phyloP scores from a whole-genome alignment of 2,888 invertebrate genomes.

The Microctonus hyperodae region DNA sequence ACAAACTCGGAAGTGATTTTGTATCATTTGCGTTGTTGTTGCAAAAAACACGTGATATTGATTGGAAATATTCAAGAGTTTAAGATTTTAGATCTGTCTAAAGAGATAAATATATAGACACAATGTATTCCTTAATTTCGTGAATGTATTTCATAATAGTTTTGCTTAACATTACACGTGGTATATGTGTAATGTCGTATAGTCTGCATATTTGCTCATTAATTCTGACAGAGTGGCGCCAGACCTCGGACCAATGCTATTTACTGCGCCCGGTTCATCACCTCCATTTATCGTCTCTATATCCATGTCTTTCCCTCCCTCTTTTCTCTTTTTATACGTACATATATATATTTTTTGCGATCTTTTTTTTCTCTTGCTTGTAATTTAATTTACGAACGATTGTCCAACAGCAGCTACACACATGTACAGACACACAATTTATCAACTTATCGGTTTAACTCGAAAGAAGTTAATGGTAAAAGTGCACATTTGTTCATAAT shows the following conservation, averaged over 20 bases:
- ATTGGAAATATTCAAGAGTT: not conserved
- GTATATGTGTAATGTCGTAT: slow-evolving; percentile 20
- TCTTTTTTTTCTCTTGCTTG: slow-evolving; percentile 21
- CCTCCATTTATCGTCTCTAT: slow-evolving; percentile 35
- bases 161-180: slow-evolving; percentile 35
- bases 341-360: not conserved
- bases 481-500: not conserved
- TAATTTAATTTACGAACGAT: slow-evolving; percentile 43
- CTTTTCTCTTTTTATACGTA: not conserved
- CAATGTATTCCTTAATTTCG: slow-evolving; percentile 17
- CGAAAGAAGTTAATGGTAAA: slow-evolving; percentile 7
- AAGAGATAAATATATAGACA: not conserved
- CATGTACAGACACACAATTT: slow-evolving; percentile 9
- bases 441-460: slow-evolving; percentile 21
- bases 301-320: not conserved
- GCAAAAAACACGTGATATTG: slow-evolving; percentile 1
- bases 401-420: slow-evolving; percentile 30
- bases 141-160: slow-evolving; percentile 29
- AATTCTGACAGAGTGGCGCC: slow-evolving; percentile 41
- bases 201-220: slow-evolving; percentile 34
- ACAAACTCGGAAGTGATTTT: not conserved
- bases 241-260: slow-evolving; percentile 32
- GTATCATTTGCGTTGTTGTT: not conserved
- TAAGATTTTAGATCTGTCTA: not conserved
- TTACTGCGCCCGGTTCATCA: slow-evolving; percentile 36